Evolutionary conservation across 2,113 vertebrate genomes (phyloP).

Genomic region (Glaucomys volans): DNA sequence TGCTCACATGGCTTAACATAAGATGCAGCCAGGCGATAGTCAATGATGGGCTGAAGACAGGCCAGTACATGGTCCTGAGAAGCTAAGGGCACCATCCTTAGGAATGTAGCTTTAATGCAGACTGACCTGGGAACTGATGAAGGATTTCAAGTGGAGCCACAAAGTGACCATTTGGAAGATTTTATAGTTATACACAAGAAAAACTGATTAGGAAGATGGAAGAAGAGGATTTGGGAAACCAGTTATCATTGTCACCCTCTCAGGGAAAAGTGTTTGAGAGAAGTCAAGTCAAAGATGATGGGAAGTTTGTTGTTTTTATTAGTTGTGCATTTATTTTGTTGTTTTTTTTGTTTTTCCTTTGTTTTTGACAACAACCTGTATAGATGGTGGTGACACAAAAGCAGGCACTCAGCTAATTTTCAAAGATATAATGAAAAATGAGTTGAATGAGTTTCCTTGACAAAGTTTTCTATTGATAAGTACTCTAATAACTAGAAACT

Average conservation of each 20-base stretch:
- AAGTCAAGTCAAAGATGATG: background rate
- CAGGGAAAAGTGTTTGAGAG: background rate
- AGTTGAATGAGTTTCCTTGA: background rate
- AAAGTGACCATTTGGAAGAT: background rate
- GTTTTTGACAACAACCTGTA: background rate
- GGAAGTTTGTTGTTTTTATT: background rate
- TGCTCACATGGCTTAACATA: background rate
- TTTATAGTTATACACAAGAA: background rate
- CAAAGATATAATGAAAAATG: background rate
- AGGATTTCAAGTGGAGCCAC: background rate
- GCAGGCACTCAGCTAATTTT: background rate
- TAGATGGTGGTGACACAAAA: background rate
- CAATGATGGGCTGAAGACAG: no score
- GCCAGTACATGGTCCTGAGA: background rate
- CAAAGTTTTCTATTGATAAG: background rate
- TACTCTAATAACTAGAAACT: background rate
- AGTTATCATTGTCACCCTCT: background rate
- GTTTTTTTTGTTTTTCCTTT: no score
- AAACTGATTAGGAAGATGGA: background rate
- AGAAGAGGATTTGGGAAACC: background rate
- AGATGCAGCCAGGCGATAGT: background rate
- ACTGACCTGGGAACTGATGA: background rate
- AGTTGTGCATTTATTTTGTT: background rate
- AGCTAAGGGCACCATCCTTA: background rate
- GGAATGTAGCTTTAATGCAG: background rate